phyloP scores from a whole-genome alignment of 2,888 invertebrate genomes.

The Diarsia mendica region DNA sequence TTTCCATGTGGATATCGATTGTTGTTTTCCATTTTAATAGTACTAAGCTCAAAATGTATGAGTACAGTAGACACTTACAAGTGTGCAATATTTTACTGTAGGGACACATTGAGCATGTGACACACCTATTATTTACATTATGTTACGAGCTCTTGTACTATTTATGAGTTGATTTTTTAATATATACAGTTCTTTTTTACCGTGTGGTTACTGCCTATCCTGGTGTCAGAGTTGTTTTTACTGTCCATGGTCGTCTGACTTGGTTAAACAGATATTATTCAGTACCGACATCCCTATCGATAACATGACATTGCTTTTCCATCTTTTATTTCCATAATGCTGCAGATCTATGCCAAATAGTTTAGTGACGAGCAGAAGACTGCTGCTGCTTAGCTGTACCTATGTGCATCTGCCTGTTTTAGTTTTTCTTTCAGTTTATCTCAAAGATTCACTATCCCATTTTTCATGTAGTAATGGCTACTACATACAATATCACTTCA shows the following conservation, averaged over 20 bases:
- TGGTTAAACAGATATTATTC: not conserved
- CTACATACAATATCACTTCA: not conserved
- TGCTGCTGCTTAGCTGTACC: not conserved
- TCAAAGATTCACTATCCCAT: not conserved
- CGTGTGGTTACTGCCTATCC: too few relatives aligned
- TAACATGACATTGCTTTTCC: not conserved
- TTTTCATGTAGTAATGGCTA: not conserved
- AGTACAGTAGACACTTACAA: conserved; percentile 27
- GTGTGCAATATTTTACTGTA: conserved; percentile 46
- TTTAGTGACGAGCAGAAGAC: not conserved
- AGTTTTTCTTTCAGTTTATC: too few relatives aligned
- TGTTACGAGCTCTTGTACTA: conserved; percentile 23
- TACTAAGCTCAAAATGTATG: conserved; percentile 36
- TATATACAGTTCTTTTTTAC: not conserved
- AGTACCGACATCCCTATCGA: not conserved
- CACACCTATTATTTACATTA: conserved; percentile 44
- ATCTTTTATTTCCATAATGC: not conserved
- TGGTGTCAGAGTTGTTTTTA: too few relatives aligned
- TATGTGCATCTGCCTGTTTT: not conserved
- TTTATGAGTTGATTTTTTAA: conserved; percentile 23
- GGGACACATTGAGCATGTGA: conserved; percentile 28
- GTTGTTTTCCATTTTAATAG: conserved; percentile 46
- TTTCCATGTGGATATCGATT: conserved; percentile 47
- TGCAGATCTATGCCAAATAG: not conserved
- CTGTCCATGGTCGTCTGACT: too few relatives aligned